Percentiles rank a stretch among this genome's conserved stretches.
Conservation (phyloP, 2,888 invertebrate genomes). For the Hybos culiciformis region DNA sequence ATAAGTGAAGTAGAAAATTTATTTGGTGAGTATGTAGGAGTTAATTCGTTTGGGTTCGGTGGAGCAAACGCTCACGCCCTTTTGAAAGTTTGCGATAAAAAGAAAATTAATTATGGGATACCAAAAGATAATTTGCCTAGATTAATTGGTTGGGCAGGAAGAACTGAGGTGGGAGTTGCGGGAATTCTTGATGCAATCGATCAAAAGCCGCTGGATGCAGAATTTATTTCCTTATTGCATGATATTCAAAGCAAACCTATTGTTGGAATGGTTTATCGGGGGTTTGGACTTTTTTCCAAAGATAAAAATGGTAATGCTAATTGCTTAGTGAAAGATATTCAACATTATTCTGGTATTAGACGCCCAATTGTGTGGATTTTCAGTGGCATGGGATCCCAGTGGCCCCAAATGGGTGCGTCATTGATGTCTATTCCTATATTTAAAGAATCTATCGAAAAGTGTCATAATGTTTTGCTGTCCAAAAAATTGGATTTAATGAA, state of each 20-base stretch:
- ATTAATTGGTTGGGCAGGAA: constrained; percentile 59
- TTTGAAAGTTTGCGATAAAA: constrained; percentile 21
- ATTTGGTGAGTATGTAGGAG: constrained; percentile 60
- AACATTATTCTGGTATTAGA: constrained; percentile 47
- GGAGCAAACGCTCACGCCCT: constrained; percentile 58
- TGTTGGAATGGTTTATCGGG: constrained; percentile 57
- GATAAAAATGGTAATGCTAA: constrained; percentile 18
- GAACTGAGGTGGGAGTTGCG: constrained; percentile 63
- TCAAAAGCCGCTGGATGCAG: constrained; percentile 46
- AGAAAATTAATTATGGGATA: constrained; percentile 40
- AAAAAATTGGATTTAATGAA: constrained; percentile 49
- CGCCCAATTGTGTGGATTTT: constrained; percentile 79
- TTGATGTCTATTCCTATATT: constrained; percentile 64
- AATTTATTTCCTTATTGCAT: constrained; percentile 46
- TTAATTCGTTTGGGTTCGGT: constrained; percentile 91
- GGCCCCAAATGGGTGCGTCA: constrained; percentile 68
- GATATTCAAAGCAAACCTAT: constrained; percentile 44
- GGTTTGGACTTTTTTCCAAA: constrained; percentile 45
- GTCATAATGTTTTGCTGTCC: constrained; percentile 42
- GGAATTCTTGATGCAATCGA: constrained; percentile 49
- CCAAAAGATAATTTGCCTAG: constrained; percentile 56
- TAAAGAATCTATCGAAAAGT: constrained; percentile 49
- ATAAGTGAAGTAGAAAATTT: constrained; percentile 58
- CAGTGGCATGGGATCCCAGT: constrained; percentile 84
- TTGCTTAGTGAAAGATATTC: constrained; percentile 38